A percentile compares a stretch with the other conserved stretches of the same genome.
phyloP scores from a whole-genome alignment of 1,140 invertebrate genomes.

The Periplaneta americana region DNA sequence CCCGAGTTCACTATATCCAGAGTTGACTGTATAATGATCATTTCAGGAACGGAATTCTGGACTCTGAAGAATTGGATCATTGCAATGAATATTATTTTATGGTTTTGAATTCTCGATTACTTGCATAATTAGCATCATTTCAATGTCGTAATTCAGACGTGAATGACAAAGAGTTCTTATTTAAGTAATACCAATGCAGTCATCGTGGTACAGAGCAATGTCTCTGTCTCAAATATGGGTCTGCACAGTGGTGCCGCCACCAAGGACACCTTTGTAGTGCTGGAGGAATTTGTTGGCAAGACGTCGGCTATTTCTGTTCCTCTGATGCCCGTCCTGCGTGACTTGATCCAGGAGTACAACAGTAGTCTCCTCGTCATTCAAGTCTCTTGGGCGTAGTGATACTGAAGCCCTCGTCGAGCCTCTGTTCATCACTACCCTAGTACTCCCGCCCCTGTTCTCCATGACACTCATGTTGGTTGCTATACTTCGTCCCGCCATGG shows the following conservation, averaged over 20 bases:
- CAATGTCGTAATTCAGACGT: too few species aligned
- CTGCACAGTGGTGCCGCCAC: not conserved
- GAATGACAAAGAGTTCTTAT: too few species aligned
- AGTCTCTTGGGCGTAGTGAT: not conserved
- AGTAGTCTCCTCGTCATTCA: not conserved
- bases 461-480: not conserved
- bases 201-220: too few species aligned
- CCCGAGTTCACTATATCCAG: too few species aligned
- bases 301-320: not conserved
- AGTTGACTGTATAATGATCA: too few species aligned
- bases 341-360: not conserved
- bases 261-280: not conserved
- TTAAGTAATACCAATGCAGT: too few species aligned
- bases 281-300: not conserved
- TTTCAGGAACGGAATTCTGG: too few species aligned
- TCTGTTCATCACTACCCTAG: not conserved
- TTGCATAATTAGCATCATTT: too few species aligned
- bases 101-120: too few species aligned
- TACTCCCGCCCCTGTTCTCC: not conserved
- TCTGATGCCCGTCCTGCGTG: not conserved
- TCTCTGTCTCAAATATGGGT: not conserved
- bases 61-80: too few species aligned
- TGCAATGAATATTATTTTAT: too few species aligned
- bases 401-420: not conserved
- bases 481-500: not conserved